phyloP scores from a whole-genome alignment of 2,888 invertebrate genomes.

The Chrysopilus asiliformis region DNA sequence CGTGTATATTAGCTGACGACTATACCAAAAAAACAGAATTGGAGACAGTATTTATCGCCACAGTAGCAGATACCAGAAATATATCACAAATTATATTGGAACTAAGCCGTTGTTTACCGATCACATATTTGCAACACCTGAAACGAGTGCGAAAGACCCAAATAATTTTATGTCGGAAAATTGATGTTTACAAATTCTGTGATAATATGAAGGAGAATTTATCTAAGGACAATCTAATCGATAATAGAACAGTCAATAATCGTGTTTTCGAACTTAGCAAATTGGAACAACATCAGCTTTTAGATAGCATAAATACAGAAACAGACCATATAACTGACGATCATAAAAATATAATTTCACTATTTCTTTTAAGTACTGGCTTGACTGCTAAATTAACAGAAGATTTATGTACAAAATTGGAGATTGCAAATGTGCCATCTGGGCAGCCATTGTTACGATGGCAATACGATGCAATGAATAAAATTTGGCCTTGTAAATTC shows the following conservation, averaged over 20 bases:
- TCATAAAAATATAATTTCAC: conserved; percentile 1
- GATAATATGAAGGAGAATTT: conserved; percentile 20
- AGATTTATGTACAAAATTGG: conserved; percentile 15
- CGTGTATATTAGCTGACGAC: conserved; percentile 44
- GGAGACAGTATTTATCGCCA: conserved; percentile 46
- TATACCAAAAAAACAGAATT: conserved; percentile 38
- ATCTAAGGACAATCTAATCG: no score
- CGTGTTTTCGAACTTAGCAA: not conserved
- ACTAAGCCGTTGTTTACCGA: conserved; percentile 44
- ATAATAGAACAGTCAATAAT: no score
- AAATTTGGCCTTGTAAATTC: conserved; percentile 72
- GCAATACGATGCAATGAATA: conserved; percentile 48
- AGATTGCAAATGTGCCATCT: conserved; percentile 43
- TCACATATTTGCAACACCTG: conserved; percentile 51
- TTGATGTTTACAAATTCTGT: conserved; percentile 28
- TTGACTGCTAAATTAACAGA: conserved; percentile 2
- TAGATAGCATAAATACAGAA: conserved; percentile 25
- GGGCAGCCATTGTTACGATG: conserved; percentile 47
- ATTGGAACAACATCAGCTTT: not conserved
- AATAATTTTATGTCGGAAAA: conserved; percentile 41
- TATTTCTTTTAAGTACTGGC: conserved; percentile 4
- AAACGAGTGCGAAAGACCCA: conserved; percentile 54
- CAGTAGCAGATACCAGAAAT: conserved; percentile 44
- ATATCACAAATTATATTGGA: conserved; percentile 48
- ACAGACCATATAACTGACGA: conserved; percentile 16